Base-by-base conservation (phyloP, 2,888 invertebrate species). In the Pandemis heparana region DNA sequence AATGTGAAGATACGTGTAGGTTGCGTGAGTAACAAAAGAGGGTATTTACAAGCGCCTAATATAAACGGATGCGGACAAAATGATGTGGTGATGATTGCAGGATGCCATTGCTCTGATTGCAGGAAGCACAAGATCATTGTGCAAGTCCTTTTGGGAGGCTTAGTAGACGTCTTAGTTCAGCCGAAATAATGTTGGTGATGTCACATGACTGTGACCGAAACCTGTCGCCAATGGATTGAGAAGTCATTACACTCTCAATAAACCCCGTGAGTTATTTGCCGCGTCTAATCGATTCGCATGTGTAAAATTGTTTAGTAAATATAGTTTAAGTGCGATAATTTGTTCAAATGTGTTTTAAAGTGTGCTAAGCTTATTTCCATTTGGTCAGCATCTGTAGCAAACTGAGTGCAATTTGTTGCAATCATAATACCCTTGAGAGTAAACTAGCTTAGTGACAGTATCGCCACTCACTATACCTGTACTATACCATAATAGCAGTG, bases 401-500 rank as follows among this genome's bases (percentile, higher is more conserved):
- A 18, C 53, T 18, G 18, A 53, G 18, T 56, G 56, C 23, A 56
- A 56, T 56, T 53, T 23, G 9, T 8, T n/a, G 51, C 51, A 46
- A 46, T 46, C 12, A 4, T 14, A 14, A 46, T 56, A 56, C 56
- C 56, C 56, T 56, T 56, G 56, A 56, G 23, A 23, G 56, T 56
- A 12, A 56, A 56, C 23, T 56, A 56, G 56, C 5, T 5, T 46
- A 46, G 46, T 5, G 51, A 51, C 8, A 51, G 23, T 56, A 56
- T 56, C 23, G 56, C 56, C 56, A 56, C 56, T 56, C 56, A 23
- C 56, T 48, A n/a, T n/a, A 48, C 48, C 48, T n/a, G 5, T 14
- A 46, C 12, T 46, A 43, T 7, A n/a, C n/a, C n/a, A n/a, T 41
- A 5, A 41, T 41, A 41, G 23, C 41, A 41, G 7, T 9, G 41